A percentile compares a stretch with the other conserved stretches of the same genome.
phyloP scores from a whole-genome alignment of 1,140 invertebrate genomes.

The Maniola jurtina region DNA sequence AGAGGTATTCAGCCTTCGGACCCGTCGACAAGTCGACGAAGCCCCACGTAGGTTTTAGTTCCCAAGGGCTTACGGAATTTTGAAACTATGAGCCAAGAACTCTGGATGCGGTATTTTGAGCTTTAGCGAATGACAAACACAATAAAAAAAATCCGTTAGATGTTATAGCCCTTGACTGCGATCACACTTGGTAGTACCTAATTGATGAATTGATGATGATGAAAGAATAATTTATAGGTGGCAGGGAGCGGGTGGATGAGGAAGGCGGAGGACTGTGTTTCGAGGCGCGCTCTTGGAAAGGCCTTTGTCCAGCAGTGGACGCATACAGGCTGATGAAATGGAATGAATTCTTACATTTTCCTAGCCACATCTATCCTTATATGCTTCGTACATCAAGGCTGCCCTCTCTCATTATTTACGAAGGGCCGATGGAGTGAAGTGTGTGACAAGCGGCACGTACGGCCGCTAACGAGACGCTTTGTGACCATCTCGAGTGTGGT shows the following conservation, averaged over 20 bases:
- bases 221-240: too few species aligned
- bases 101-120: slow-evolving; percentile 36
- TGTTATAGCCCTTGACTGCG: too few species aligned
- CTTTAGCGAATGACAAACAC: background rate
- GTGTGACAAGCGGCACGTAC: slow-evolving; percentile 75
- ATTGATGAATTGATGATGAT: background rate
- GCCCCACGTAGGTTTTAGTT: slow-evolving; percentile 61
- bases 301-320: too few species aligned
- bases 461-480: slow-evolving; percentile 75
- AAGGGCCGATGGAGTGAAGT: slow-evolving; percentile 75
- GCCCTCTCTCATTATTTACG: slow-evolving; percentile 78
- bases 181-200: too few species aligned
- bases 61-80: slow-evolving; percentile 49
- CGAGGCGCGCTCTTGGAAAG: too few species aligned
- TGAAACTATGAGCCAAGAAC: slow-evolving; percentile 19
- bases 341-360: too few species aligned
- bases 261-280: too few species aligned
- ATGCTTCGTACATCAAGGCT: slow-evolving; percentile 41
- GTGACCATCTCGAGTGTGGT: slow-evolving; percentile 72
- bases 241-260: too few species aligned
- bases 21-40: slow-evolving; percentile 52
- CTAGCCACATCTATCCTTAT: slow-evolving; percentile 24
- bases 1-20: slow-evolving; percentile 66
- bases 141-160: background rate
- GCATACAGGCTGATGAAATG: too few species aligned